Evolutionary conservation across 2,113 vertebrate species (phyloP), one percentile per base, ranked within the genome.

Genomic region (Chaetodon auriga): DNA sequence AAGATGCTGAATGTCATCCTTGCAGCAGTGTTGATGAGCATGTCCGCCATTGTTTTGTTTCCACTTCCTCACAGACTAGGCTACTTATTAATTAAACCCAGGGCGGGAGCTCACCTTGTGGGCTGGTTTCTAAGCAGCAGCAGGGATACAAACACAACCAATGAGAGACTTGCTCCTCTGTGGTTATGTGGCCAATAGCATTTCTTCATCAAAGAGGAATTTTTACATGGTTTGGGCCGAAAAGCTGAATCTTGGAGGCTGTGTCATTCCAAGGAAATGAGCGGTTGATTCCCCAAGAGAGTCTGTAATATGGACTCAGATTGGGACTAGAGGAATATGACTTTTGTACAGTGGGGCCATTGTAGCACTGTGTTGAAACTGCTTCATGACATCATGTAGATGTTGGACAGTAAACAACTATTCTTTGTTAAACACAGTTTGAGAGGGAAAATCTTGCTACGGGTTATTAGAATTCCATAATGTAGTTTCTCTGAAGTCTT

Each of bases 191-290:
- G 61, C 78, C 81, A 51, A 43, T 6, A 43, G 58, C 54, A 73
- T 85, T 80, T 88, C 83, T 85, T 94, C 92, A 93, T 90, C 78
- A 82, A 63, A 74, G 25, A 88, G 77, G 89, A 90, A 87, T 95
- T 88, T 80, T 78, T 62, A 80, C 54, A 51, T 83, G 74, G 58
- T 85, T 91, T 76, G 79, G 72, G 30, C 66, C 68, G 80, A 77
- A 77, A 30, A 55, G 51, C 46, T 12, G 55, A 70, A 60, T 80
- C 16, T 75, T 69, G 55, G n/a, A 71, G 72, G 86, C 38, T 68
- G 57, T 86, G 85, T 89, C 89, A 87, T 73, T 72, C 58, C 68
- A 55, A 53, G 19, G 16, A 87, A 91, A 86, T 48, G 65, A 80
- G 51, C 1, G 18, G 68, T 88, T 75, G 77, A 82, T 91, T 81